These are phyloP conservation scores for Chydorus sphaericus DNA, from an alignment of 2,888 invertebrate genomes.

Conservation along the genomic window DNA sequence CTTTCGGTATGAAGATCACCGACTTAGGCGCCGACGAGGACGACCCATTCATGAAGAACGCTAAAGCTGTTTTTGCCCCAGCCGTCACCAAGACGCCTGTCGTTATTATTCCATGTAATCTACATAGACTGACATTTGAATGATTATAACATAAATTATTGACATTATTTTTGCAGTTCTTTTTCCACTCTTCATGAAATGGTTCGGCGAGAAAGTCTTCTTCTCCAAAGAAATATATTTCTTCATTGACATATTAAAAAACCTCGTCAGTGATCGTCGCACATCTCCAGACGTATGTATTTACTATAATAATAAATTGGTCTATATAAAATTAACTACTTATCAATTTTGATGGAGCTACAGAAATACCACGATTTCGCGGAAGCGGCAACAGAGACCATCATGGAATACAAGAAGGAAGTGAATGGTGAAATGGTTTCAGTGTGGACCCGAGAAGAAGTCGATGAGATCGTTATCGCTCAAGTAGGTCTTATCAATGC, in stretches of 20 bases:
- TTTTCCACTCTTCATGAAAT: neutral
- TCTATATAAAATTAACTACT: neutral
- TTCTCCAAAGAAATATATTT: conserved; percentile 6
- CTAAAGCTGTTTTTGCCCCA: conserved; percentile 2
- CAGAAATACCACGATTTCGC: conserved; percentile 14
- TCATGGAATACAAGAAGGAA: neutral
- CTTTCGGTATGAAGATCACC: conserved; percentile 8
- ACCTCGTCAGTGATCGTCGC: conserved; percentile 2
- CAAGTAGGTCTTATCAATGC: no score
- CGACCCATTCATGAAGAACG: conserved; percentile 10
- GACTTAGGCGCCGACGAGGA: conserved; percentile 6
- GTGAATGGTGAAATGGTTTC: neutral
- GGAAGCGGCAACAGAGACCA: conserved; percentile 8
- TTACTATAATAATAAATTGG: neutral
- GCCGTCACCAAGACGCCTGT: neutral
- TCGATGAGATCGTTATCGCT: conserved; percentile 8
- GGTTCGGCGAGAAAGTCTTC: conserved; percentile 1
- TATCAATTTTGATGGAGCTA: neutral
- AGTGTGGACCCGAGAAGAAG: conserved; percentile 9
- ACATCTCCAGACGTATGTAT: neutral
- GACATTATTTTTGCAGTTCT: neutral
- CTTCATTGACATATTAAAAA: neutral
- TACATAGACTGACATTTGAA: neutral
- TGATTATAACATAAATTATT: neutral
- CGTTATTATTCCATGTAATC: conserved; percentile 11